These are phyloP conservation scores for Campoplex capitator DNA, from an alignment of 2,888 invertebrate genomes.

Conservation along the genomic window DNA sequence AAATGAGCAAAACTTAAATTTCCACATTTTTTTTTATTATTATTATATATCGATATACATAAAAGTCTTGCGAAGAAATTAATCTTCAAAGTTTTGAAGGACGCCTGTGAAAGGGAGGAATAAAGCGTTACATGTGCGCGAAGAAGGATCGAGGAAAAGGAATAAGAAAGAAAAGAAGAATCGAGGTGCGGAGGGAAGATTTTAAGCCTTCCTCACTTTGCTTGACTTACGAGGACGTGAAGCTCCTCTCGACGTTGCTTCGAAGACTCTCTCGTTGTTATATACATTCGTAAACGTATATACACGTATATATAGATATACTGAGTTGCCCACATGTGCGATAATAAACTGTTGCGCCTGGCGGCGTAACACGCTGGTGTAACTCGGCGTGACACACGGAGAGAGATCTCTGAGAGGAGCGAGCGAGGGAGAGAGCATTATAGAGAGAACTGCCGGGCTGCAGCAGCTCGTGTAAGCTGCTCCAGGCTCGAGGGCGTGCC, in stretches of 20 bases:
- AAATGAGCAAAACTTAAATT: not conserved
- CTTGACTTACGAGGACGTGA: slow-evolving; percentile 63
- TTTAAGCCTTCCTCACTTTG: slow-evolving; percentile 63
- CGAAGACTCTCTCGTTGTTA: slow-evolving; percentile 3
- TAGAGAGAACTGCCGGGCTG: slow-evolving; percentile 57
- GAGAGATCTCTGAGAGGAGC: slow-evolving; percentile 41
- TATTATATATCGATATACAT: not conserved
- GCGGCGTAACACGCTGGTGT: slow-evolving; percentile 72
- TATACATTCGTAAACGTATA: not conserved
- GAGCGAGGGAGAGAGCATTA: slow-evolving; percentile 8
- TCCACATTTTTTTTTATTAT: not conserved
- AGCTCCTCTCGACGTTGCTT: slow-evolving; percentile 49
- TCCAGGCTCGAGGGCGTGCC: slow-evolving; percentile 64
- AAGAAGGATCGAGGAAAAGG: slow-evolving; percentile 43
- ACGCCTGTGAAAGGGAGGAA: not conserved
- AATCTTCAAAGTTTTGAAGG: not conserved
- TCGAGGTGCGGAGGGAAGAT: slow-evolving; percentile 45
- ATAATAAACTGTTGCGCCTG: slow-evolving; percentile 73
- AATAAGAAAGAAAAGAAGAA: slow-evolving; percentile 52
- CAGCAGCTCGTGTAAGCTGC: slow-evolving; percentile 49
- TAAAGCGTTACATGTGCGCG: slow-evolving; percentile 43
- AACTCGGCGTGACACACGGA: slow-evolving; percentile 71
- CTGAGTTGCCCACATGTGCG: slow-evolving; percentile 70
- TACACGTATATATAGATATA: slow-evolving; percentile 7
- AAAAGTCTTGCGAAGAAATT: not conserved